phyloP scores from a whole-genome alignment of 2,113 vertebrate species.

The Periophthalmodon schlosseri region DNA sequence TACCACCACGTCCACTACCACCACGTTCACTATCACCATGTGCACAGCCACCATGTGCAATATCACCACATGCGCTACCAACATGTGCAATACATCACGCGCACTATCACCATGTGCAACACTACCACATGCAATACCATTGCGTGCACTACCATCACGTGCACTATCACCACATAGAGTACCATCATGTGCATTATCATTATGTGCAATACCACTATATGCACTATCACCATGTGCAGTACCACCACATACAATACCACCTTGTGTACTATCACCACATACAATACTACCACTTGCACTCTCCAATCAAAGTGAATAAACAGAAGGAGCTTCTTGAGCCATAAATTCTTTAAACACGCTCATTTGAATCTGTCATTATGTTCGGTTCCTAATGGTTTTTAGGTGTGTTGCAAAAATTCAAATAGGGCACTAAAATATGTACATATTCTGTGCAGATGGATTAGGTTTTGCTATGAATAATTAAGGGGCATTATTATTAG shows the following conservation, averaged over 20 bases:
- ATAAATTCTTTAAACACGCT: slow-evolving; percentile 78
- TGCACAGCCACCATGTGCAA: too few relatives aligned
- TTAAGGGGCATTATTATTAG: slow-evolving; percentile 82
- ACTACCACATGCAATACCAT: too few relatives aligned
- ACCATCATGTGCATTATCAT: too few relatives aligned
- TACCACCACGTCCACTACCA: too few relatives aligned
- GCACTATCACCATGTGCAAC: too few relatives aligned
- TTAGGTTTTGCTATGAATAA: slow-evolving; percentile 80
- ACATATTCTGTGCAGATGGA: slow-evolving; percentile 77
- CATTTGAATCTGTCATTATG: slow-evolving; percentile 75
- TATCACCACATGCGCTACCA: slow-evolving; percentile 21
- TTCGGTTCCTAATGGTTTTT: slow-evolving; percentile 70
- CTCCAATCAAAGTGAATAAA: slow-evolving; percentile 62
- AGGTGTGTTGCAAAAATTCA: slow-evolving; percentile 79
- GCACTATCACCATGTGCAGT: too few relatives aligned
- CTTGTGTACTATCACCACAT: too few relatives aligned
- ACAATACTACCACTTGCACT: not conserved
- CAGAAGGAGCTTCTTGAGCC: slow-evolving; percentile 46
- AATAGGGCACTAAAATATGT: slow-evolving; percentile 81
- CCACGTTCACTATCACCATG: not conserved
- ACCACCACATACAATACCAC: too few relatives aligned
- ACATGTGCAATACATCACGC: too few relatives aligned
- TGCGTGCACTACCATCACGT: too few relatives aligned
- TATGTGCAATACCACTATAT: too few relatives aligned
- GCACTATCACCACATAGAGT: too few relatives aligned